Percentiles rank a stretch among this genome's conserved stretches.
phyloP scores from a whole-genome alignment of 1,140 invertebrate species.

The Drosophila aff. region DNA sequence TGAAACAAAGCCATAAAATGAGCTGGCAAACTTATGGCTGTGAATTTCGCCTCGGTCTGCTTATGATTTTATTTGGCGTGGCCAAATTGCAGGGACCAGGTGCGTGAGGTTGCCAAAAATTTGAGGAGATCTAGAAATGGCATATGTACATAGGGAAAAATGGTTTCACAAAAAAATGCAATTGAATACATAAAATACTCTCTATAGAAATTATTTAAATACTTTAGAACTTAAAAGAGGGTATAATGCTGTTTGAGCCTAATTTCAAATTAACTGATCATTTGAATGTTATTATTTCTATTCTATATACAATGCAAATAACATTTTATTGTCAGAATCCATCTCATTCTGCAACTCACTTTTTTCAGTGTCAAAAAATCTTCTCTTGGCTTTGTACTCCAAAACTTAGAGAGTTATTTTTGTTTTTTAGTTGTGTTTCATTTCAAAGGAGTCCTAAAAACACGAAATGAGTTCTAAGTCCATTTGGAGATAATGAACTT shows the following conservation, averaged over 20 bases:
- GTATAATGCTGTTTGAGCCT: not conserved
- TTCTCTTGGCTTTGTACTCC: not conserved
- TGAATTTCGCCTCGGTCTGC: conserved; percentile 22
- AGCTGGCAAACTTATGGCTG: conserved; percentile 50
- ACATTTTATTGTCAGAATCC: no score
- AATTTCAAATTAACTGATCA: no score
- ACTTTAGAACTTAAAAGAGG: no score
- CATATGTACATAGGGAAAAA: not conserved
- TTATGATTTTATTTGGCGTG: conserved; percentile 33
- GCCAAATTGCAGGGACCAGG: conserved; percentile 9
- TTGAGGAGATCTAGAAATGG: not conserved
- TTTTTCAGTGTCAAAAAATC: not conserved
- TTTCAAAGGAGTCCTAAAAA: not conserved
- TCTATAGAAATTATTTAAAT: not conserved
- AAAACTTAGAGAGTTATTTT: not conserved
- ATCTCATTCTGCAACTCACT: no score
- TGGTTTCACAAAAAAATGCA: no score
- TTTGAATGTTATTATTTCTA: no score
- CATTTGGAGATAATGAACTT: not conserved
- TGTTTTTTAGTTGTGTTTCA: not conserved
- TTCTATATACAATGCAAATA: no score
- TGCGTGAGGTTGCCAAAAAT: conserved; percentile 3
- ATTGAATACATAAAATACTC: no score
- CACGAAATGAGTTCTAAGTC: not conserved
- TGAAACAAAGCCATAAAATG: conserved; percentile 64